Percentiles rank a stretch among this genome's conserved stretches.
Evolutionary conservation across 2,797 vertebrate genomes (phyloP).

Genomic region (Myripristis jacobus): DNA sequence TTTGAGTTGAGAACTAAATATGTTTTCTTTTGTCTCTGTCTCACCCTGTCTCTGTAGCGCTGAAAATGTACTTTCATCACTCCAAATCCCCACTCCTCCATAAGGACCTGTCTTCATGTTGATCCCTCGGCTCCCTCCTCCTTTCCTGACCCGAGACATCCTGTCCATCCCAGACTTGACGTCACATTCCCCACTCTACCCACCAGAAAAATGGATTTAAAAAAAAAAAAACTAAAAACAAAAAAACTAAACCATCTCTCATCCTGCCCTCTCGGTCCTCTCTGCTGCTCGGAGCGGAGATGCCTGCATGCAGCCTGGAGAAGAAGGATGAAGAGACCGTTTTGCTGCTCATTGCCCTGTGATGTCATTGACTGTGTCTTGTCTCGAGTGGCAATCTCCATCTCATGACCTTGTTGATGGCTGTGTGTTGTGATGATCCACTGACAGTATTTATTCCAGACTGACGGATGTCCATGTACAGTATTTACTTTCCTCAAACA

Average conservation of each 20-base stretch:
- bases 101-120: slow-evolving; percentile 80
- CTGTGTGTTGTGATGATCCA: slow-evolving; percentile 65
- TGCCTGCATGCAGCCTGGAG: slow-evolving; percentile 78
- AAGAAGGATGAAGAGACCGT: slow-evolving; percentile 61
- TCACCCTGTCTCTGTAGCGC: slow-evolving; percentile 82
- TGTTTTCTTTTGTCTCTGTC: slow-evolving; percentile 76
- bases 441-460: slow-evolving; percentile 71
- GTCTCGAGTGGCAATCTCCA: slow-evolving; percentile 52
- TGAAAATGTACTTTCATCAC: slow-evolving; percentile 80
- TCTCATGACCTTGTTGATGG: slow-evolving; percentile 54
- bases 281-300: slow-evolving; percentile 64
- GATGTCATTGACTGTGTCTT: slow-evolving; percentile 64
- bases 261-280: slow-evolving; percentile 62
- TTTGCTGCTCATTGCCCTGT: slow-evolving; percentile 71
- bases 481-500: slow-evolving; percentile 61
- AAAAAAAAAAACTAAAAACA: too few species aligned
- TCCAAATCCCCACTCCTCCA: slow-evolving; percentile 76
- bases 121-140: slow-evolving; percentile 72
- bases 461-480: slow-evolving; percentile 44
- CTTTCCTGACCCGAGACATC: slow-evolving; percentile 75
- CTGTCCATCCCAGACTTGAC: slow-evolving; percentile 77
- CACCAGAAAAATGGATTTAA: slow-evolving; percentile 59
- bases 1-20: slow-evolving; percentile 62
- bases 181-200: slow-evolving; percentile 69
- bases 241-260: slow-evolving; percentile 41